Percentiles rank a stretch among this genome's conserved stretches.
phyloP scores from a whole-genome alignment of 2,888 invertebrate genomes.

The Agapostemon virescens region DNA sequence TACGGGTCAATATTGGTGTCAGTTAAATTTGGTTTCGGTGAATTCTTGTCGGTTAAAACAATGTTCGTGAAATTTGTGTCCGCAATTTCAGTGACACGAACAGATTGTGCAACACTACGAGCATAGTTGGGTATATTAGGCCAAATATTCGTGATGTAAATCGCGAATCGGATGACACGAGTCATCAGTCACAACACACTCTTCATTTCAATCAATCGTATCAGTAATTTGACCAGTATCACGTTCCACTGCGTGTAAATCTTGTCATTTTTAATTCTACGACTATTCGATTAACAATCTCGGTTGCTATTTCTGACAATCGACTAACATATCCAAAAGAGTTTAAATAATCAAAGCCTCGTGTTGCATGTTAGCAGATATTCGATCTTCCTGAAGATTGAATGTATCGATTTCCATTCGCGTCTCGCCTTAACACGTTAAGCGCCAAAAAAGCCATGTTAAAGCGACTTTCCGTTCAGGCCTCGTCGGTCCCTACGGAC shows the following conservation, averaged over 20 bases:
- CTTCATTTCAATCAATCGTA: background rate
- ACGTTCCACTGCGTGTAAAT: background rate
- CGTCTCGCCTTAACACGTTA: too few species aligned
- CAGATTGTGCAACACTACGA: background rate
- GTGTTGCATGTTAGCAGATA: too few species aligned
- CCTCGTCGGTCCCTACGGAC: too few species aligned
- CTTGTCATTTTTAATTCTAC: background rate
- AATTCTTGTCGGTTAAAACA: conserved; percentile 1
- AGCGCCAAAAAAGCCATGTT: too few species aligned
- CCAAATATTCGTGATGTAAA: background rate
- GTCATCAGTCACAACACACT: background rate
- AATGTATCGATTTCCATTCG: too few species aligned
- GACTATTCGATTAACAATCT: background rate
- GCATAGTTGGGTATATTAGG: background rate
- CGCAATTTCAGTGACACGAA: conserved; percentile 5
- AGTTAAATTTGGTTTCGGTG: conserved; percentile 5
- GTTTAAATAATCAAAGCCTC: background rate
- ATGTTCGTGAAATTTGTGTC: conserved; percentile 1
- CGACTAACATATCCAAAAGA: background rate
- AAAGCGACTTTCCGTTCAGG: too few species aligned
- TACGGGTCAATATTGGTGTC: conserved; percentile 5
- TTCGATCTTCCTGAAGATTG: too few species aligned
- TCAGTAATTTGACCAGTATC: background rate
- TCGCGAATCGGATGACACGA: background rate
- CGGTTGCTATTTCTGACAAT: background rate